These are phyloP conservation scores for Machimus rusticus DNA, from an alignment of 2,888 invertebrate genomes.

Conservation along the genomic window DNA sequence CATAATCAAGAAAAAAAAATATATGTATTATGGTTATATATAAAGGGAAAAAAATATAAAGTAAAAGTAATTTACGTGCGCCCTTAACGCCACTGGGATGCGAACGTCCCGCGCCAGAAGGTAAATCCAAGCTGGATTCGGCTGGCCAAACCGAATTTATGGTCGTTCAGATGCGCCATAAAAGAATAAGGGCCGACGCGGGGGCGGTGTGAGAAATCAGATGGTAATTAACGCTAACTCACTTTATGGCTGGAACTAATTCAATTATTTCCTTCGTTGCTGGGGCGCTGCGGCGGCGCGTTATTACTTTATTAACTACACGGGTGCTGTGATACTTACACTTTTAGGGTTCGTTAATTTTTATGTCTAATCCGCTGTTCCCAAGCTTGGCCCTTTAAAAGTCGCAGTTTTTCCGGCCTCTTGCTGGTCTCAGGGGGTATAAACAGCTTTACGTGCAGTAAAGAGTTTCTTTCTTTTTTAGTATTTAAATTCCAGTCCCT, in stretches of 20 bases:
- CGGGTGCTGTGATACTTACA: slow-evolving; percentile 21
- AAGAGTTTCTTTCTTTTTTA: not conserved
- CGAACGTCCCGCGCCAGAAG: not conserved
- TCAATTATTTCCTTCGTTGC: not conserved
- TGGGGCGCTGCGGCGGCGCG: not conserved
- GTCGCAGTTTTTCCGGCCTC: not conserved
- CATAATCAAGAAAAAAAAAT: not conserved
- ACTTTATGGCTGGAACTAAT: slow-evolving; percentile 28
- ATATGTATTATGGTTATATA: not conserved
- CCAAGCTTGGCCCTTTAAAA: not conserved
- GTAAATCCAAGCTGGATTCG: not conserved
- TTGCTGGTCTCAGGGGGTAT: not conserved
- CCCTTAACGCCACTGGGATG: not conserved
- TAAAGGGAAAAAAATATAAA: not conserved
- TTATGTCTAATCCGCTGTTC: not conserved
- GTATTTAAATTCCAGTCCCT: not conserved
- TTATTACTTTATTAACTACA: slow-evolving; percentile 17
- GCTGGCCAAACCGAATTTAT: not conserved
- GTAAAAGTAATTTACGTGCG: not conserved
- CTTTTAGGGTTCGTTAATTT: slow-evolving; percentile 26
- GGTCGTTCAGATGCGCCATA: not conserved
- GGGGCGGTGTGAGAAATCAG: not conserved
- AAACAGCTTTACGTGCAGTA: not conserved
- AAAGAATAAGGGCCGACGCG: not conserved
- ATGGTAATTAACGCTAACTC: slow-evolving; percentile 28